Conservation (phyloP, 2,113 vertebrate genomes). For the Nycticebus coucang region DNA sequence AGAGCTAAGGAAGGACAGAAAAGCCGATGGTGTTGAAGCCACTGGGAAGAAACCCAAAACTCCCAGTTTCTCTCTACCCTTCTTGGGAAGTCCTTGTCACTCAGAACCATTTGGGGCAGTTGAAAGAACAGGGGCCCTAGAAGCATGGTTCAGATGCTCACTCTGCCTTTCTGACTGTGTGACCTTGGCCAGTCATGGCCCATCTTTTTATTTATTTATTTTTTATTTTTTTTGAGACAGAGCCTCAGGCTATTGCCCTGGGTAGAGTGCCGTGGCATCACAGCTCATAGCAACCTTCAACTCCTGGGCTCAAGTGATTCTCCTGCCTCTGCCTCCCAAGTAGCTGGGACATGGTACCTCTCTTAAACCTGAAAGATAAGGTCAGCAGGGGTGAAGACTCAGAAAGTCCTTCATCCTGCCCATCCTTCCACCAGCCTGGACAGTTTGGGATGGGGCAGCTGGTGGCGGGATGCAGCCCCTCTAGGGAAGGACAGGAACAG, state of each 20-base stretch:
- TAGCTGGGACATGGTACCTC: not conserved
- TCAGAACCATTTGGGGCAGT: not conserved
- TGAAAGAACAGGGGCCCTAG: not conserved
- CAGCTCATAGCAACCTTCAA: no score
- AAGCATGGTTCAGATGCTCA: not conserved
- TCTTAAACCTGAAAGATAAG: slow-evolving; percentile 57
- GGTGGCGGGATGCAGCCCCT: not conserved
- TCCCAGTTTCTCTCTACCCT: not conserved
- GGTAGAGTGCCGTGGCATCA: no score
- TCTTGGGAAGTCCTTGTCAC: slow-evolving; percentile 19
- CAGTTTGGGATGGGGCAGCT: not conserved
- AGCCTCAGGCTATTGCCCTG: no score
- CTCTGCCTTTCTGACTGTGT: not conserved
- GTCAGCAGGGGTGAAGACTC: slow-evolving; percentile 3
- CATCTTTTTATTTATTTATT: no score
- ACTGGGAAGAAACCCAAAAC: not conserved
- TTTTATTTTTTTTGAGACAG: no score
- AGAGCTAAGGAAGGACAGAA: not conserved
- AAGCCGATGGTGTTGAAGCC: rapidly evolving
- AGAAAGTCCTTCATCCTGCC: not conserved
- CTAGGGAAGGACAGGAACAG: slow-evolving; percentile 52
- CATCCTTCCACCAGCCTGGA: not conserved
- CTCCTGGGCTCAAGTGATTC: no score
- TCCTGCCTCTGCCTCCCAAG: no score
- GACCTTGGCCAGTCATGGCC: not conserved